These are phyloP conservation scores for Pimpla rufipes DNA, from an alignment of 2,888 invertebrate genomes.

Conservation along the genomic window DNA sequence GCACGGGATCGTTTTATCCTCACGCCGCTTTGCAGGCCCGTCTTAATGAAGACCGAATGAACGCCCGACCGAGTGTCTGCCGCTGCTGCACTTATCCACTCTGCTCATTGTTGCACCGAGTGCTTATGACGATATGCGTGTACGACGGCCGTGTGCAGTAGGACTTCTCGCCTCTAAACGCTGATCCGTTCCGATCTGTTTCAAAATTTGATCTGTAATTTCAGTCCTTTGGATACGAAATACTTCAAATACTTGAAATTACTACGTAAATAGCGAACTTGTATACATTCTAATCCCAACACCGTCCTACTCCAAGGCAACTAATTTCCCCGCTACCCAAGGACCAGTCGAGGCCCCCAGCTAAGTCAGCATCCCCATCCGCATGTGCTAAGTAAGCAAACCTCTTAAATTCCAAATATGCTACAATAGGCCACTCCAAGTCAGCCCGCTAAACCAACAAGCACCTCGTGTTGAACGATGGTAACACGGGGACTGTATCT, in stretches of 20 bases:
- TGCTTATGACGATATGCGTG: neutral
- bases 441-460: neutral
- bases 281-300: no score
- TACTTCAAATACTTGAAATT: no score
- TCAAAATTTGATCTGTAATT: no score
- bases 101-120: neutral
- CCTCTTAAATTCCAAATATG: neutral
- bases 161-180: no score
- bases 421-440: neutral
- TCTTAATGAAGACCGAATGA: conserved; percentile 74
- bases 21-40: conserved; percentile 57
- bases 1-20: conserved; percentile 75
- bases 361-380: neutral
- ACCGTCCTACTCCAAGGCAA: neutral
- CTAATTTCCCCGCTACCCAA: neutral
- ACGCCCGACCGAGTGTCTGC: conserved; percentile 14
- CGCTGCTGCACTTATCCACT: conserved; percentile 7
- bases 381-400: neutral
- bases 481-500: neutral
- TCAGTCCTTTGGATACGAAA: no score
- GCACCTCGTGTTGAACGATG: neutral
- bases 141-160: neutral
- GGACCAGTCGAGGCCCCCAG: neutral
- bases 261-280: no score
- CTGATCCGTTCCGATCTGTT: no score